Evolutionary conservation across 2,797 vertebrate species (phyloP).

Genomic region (Vespertilio murinus): DNA sequence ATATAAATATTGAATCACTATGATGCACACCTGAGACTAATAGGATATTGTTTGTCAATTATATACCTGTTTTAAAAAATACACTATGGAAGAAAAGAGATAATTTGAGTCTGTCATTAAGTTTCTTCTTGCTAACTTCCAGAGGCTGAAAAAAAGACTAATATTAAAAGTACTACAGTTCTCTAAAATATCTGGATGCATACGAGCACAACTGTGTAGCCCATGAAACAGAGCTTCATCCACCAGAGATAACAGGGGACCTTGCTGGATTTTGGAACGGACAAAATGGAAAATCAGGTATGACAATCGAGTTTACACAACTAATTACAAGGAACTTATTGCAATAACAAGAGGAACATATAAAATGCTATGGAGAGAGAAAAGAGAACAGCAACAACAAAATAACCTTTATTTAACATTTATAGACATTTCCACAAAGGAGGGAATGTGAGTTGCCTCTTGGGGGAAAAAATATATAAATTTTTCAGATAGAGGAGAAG

Average conservation of each 20-base stretch:
- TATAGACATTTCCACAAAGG: background rate
- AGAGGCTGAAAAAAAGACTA: background rate
- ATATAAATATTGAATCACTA: background rate
- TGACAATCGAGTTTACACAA: background rate
- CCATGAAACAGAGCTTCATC: background rate
- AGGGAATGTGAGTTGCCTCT: background rate
- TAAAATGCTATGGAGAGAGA: background rate
- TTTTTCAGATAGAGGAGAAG: background rate
- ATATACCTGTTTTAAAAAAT: background rate
- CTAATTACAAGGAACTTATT: background rate
- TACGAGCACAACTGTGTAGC: background rate
- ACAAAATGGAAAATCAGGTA: background rate
- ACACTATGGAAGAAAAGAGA: background rate
- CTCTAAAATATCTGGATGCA: background rate
- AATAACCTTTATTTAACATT: background rate
- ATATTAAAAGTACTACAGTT: background rate
- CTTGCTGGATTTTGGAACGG: background rate
- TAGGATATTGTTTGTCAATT: background rate
- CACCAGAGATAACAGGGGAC: no score
- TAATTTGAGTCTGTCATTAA: background rate
- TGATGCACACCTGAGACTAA: background rate
- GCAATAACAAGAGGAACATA: background rate
- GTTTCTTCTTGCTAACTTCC: background rate
- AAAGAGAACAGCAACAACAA: background rate
- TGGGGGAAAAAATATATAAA: background rate